Evolutionary conservation across 2,888 invertebrate species (phyloP).

Genomic region (Hipparchia semele): DNA sequence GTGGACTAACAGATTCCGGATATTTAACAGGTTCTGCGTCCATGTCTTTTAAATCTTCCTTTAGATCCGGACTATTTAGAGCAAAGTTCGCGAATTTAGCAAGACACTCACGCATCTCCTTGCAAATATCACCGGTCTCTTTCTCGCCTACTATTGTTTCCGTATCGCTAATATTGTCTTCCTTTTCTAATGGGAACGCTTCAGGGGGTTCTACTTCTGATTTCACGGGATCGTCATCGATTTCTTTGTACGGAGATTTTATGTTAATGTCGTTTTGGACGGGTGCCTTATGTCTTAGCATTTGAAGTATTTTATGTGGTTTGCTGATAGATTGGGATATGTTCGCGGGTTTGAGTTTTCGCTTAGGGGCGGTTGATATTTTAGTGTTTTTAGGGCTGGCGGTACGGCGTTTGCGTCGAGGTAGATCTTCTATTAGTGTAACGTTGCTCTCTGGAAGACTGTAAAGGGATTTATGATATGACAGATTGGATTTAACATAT

Average conservation of each 20-base stretch:
- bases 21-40: slow-evolving; percentile 50
- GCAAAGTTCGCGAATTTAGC: slow-evolving; percentile 72
- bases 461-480: slow-evolving; percentile 29
- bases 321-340: slow-evolving; percentile 53
- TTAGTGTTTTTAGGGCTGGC: slow-evolving; percentile 59
- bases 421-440: slow-evolving; percentile 61
- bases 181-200: slow-evolving; percentile 66
- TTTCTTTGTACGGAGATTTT: slow-evolving; percentile 45
- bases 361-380: slow-evolving; percentile 58
- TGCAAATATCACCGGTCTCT: slow-evolving; percentile 54
- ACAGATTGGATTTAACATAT: background rate
- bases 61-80: slow-evolving; percentile 50
- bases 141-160: slow-evolving; percentile 67
- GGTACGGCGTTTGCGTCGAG: slow-evolving; percentile 58
- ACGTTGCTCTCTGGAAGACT: slow-evolving; percentile 65
- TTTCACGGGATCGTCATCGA: slow-evolving; percentile 48
- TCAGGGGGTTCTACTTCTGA: slow-evolving; percentile 67
- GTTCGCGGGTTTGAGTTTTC: slow-evolving; percentile 59
- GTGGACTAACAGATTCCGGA: slow-evolving; percentile 73
- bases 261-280: slow-evolving; percentile 44
- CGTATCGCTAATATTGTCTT: slow-evolving; percentile 63
- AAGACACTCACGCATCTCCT: slow-evolving; percentile 73
- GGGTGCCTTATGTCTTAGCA: slow-evolving; percentile 65
- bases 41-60: slow-evolving; percentile 44
- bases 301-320: slow-evolving; percentile 66